Evolutionary conservation across 2,888 invertebrate genomes (phyloP), one percentile per base, ranked within the genome.

Genomic region (Yponomeuta plumbellus): DNA sequence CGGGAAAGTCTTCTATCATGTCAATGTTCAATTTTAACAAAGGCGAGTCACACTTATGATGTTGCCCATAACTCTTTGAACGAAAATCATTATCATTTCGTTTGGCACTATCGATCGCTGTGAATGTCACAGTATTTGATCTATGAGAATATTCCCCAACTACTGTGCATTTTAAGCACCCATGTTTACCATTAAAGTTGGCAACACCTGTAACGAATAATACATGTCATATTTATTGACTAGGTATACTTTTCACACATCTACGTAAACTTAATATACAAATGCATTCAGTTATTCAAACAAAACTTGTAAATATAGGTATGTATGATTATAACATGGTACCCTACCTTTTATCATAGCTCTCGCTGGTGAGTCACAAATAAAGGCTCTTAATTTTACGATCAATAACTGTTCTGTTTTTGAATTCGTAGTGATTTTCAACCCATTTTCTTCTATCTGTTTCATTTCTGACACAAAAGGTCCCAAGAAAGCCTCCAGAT

Each of bases 121-220:
- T 40, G 57, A 66, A 68, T 34, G 23, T 52, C 8, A 74, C 71
- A 10, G 71, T 74, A 69, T 72, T 68, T 2, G 71, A 72, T 59
- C 5, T 44, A 52, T 74, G 71, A 0, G 72, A 73, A 44, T 74
- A 73, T 44, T 73, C 73, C 5, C 73, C 75, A 3, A 74, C 67
- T 1, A 67, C 68, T 5, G 68, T 65, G 67, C 71, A 73, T 61
- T 73, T 71, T 26, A 72, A 62, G 65, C 71, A 72, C 1, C 26
- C 26, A 26, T 26, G 26, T 26, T 26, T 26, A 4, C 26, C 26
- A 5, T 26, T 26, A 26, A 26, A 73, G 39, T 70, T 72, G 17
- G 65, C 67, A 39, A 73, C 64, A 34, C 63, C 65, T 67, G 61
- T 52, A 65, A 52, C 3, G 17, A 58, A 34, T 26, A 11, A 2